Evolutionary conservation across 2,797 vertebrate genomes (phyloP), one percentile per base, ranked within the genome.

Genomic region (Luscinia megarhynchos): DNA sequence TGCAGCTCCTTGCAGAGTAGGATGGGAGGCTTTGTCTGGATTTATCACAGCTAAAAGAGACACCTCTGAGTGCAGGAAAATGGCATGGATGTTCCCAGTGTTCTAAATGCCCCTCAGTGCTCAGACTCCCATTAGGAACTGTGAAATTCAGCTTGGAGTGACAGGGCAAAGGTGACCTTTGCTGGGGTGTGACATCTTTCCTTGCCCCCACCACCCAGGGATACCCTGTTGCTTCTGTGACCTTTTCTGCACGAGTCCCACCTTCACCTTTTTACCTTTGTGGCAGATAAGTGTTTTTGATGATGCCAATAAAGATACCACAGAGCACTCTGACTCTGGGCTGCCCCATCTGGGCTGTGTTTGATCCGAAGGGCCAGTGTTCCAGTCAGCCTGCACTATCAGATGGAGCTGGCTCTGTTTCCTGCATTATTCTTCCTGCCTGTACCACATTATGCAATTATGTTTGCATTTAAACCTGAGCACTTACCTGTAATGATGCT

Each of bases 391-490:
- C 96, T 96, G 89, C 80, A 38, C 95, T 98, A 97, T 98, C 98
- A 98, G 98, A 98, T 97, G 97, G 97, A 97, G 97, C 94, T 87
- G 91, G 89, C 93, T 97, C 97, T 97, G 95, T 97, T 98, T 98
- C 97, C 97, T 98, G 96, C 94, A 95, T 97, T 96, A 97, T 96
- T 97, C 95, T 97, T 98, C 97, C 97, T 97, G 97, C 95, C 97
- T 96, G 96, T 93, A 87, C 96, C 94, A 40, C 95, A 95, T 98
- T 97, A 98, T 98, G 97, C 95, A 97, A 98, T 98, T 98, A 97
- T 94, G 93, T 96, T 97, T 97, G 96, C 97, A 97, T 98, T 98
- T 98, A 97, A 98, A 97, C 95, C 96, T 97, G 97, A 95, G 97
- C 97, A 95, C 97, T 98, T 97, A 97, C 97, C 95, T 98, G 97